A percentile compares a stretch with the other conserved stretches of the same genome.
Conservation (phyloP, 2,797 vertebrate genomes). For the Erethizon dorsatum region DNA sequence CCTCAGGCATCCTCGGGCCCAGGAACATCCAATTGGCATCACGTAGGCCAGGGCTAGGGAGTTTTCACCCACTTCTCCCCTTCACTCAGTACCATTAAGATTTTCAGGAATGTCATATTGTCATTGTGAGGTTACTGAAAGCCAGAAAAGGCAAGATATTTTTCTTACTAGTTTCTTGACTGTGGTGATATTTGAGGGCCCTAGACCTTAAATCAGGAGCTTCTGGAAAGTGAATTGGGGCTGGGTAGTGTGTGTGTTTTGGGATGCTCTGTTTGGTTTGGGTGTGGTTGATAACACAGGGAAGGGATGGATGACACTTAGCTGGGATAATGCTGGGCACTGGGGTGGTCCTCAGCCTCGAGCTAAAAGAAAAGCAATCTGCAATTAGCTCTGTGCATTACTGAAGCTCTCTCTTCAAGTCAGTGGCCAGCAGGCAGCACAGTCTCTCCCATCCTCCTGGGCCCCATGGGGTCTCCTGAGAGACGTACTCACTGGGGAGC, state of each 20-base stretch:
- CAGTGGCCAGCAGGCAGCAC: background rate
- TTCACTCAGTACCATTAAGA: background rate
- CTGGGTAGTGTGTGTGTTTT: background rate
- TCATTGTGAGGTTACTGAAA: background rate
- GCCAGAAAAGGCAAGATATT: background rate
- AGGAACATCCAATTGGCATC: background rate
- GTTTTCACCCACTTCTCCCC: background rate
- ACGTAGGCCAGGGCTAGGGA: background rate
- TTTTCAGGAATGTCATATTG: constrained; percentile 11
- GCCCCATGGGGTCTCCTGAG: background rate
- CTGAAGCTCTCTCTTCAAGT: background rate
- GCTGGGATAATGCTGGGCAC: background rate
- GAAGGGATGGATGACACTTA: background rate
- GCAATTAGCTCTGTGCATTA: background rate
- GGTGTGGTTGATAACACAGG: background rate
- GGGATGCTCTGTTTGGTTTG: background rate
- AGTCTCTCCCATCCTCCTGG: background rate
- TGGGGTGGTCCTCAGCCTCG: background rate
- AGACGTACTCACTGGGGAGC: background rate
- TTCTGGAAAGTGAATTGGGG: background rate
- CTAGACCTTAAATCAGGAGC: background rate
- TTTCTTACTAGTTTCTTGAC: constrained; percentile 56
- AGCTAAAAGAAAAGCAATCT: background rate
- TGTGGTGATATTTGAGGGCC: background rate
- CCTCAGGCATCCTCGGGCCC: background rate